Percentiles rank a stretch among this genome's conserved stretches.
phyloP scores from a whole-genome alignment of 1,140 invertebrate genomes.

The Drosophila tsacasi region DNA sequence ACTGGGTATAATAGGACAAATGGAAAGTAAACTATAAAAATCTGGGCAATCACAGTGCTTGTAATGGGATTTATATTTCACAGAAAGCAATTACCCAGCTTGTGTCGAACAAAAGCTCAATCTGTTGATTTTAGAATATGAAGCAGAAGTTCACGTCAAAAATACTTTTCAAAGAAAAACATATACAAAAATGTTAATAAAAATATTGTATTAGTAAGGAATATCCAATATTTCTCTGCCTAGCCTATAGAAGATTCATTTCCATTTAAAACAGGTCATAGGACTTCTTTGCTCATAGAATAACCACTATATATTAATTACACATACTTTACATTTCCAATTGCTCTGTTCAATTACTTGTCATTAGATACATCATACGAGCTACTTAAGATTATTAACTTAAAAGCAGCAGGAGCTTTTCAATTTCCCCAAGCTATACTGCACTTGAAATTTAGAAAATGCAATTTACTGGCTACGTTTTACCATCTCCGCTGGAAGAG shows the following conservation, averaged over 20 bases:
- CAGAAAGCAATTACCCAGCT: not conserved
- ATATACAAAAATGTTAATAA: no score
- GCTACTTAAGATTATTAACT: constrained; percentile 31
- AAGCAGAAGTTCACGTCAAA: not conserved
- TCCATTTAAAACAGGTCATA: not conserved
- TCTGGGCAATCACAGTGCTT: not conserved
- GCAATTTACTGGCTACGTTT: constrained; percentile 32
- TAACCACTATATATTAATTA: not conserved
- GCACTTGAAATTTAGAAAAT: constrained; percentile 31
- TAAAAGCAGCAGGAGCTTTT: constrained; percentile 9
- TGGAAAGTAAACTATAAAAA: constrained; percentile 6
- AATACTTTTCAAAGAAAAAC: not conserved
- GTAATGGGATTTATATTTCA: not conserved
- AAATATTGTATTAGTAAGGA: no score
- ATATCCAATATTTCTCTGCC: no score
- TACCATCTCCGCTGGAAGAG: not conserved
- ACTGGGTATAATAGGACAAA: constrained; percentile 2
- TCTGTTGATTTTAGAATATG: not conserved
- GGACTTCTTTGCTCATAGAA: not conserved
- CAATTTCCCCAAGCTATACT: constrained; percentile 20
- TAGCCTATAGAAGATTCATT: not conserved
- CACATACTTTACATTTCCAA: not conserved
- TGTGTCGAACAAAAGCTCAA: not conserved
- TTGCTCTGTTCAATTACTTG: constrained; percentile 3
- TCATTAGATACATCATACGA: not conserved